phyloP scores from a whole-genome alignment of 2,888 invertebrate genomes.

The Nomada fabriciana region DNA sequence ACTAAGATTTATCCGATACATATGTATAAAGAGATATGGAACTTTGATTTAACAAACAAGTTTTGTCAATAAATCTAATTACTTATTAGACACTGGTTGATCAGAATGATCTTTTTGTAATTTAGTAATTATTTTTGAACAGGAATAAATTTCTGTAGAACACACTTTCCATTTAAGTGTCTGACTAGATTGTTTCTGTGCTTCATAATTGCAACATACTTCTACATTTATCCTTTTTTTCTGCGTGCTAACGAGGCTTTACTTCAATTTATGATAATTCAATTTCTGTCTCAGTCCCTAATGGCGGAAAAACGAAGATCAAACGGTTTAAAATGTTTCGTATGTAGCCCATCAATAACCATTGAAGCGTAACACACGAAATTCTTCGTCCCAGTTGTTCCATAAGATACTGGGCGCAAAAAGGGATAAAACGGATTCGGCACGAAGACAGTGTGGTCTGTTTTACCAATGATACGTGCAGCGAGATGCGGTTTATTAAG shows the following conservation, averaged over 20 bases:
- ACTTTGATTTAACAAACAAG: no score
- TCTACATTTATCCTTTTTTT: no score
- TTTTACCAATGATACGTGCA: conserved; percentile 57
- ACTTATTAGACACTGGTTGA: no score
- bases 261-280: no score
- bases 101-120: no score
- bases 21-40: no score
- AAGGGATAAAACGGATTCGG: conserved; percentile 40
- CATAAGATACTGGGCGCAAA: conserved; percentile 14
- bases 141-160: no score
- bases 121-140: no score
- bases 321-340: conserved; percentile 21
- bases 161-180: no score
- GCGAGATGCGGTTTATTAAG: conserved; percentile 65
- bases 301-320: neutral
- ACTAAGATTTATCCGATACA: no score
- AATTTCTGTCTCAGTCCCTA: neutral
- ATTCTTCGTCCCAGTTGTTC: neutral
- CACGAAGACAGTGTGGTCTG: conserved; percentile 40
- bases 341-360: conserved; percentile 44
- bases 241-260: neutral
- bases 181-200: no score
- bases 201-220: neutral
- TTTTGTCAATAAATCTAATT: no score
- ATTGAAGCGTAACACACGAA: conserved; percentile 19